Base-by-base conservation (phyloP, 2,797 vertebrate genomes). In the Pseudochirops corinnae region DNA sequence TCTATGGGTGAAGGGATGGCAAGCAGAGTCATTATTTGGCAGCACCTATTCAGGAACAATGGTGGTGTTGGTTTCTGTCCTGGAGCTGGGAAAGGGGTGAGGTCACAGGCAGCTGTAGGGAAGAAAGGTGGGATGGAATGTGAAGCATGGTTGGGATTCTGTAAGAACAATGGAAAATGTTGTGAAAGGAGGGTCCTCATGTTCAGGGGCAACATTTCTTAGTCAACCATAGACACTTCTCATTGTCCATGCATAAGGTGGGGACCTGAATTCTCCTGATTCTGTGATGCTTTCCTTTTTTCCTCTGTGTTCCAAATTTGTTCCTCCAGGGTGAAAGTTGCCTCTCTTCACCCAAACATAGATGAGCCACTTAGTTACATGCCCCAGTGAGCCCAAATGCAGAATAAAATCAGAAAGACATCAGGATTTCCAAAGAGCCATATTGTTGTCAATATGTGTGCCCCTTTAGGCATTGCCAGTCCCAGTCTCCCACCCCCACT, bases 241-340 rank as follows among this genome's bases (percentile, higher is more conserved):
- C 33, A 33, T 31, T 62, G 1, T 60, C 55, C 53, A 50, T 13
- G 4, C 91, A 91, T 10, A 10, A 60, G 14, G 28, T 95, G 94
- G 26, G 21, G 1, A 93, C 56, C 10, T 46, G 3, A 58, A 0
- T 24, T 33, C 6, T 94, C 92, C 14, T 53, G 52, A 55, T 2
- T 62, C 18, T 14, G 39, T 21, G 91, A 56, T 90, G 94, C 60
- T 92, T 50, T 90, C 90, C 91, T 67, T 94, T 46, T 24, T 31
- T 94, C n/a, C 55, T 92, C 60, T 2, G 82, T 93, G 55, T 93
- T 90, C 93, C 33, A 90, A 94, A 92, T 67, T 90, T 57, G 58
- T 93, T 94, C 95, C 24, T 60, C 24, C 26, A 21, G 24, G 60
- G 33, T 93, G 33, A 87, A 31, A 33, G 33, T 5, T 33, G 60